These are phyloP conservation scores for Stenotaenia linearis DNA, from an alignment of 2,888 invertebrate species.

Conservation along the genomic window DNA sequence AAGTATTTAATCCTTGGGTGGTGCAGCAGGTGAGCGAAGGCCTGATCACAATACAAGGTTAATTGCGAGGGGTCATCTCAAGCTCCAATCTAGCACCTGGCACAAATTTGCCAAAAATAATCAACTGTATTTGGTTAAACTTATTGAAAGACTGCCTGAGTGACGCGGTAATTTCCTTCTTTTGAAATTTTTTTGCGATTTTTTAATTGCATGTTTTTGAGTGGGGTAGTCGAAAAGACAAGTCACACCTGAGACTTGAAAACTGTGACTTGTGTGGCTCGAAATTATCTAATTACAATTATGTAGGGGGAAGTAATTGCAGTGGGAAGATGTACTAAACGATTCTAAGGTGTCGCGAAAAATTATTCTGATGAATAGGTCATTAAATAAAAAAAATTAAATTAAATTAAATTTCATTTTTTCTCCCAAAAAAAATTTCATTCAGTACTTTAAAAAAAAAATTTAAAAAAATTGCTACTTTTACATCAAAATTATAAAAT, in stretches of 20 bases:
- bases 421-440: too few species aligned
- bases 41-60: conserved; percentile 22
- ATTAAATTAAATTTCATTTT: too few species aligned
- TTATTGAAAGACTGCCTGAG: not conserved
- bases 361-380: too few species aligned
- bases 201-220: not conserved
- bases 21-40: conserved; percentile 15
- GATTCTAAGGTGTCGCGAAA: not conserved
- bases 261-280: not conserved
- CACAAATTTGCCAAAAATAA: conserved; percentile 20
- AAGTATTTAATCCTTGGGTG: not conserved
- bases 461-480: too few species aligned
- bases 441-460: too few species aligned
- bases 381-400: too few species aligned
- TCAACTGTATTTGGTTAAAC: conserved; percentile 4
- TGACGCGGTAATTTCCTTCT: not conserved
- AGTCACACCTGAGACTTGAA: conserved; percentile 17
- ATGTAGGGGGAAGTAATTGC: not conserved
- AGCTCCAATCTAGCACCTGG: conserved; percentile 1
- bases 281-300: not conserved
- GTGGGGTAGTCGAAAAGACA: not conserved
- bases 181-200: not conserved
- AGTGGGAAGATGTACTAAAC: not conserved
- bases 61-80: conserved; percentile 3
- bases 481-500: too few species aligned